A percentile compares a stretch with the other conserved stretches of the same genome.
Conservation (phyloP, 92 coral and sea anemone genomes). For the Phymanthus crucifer region DNA sequence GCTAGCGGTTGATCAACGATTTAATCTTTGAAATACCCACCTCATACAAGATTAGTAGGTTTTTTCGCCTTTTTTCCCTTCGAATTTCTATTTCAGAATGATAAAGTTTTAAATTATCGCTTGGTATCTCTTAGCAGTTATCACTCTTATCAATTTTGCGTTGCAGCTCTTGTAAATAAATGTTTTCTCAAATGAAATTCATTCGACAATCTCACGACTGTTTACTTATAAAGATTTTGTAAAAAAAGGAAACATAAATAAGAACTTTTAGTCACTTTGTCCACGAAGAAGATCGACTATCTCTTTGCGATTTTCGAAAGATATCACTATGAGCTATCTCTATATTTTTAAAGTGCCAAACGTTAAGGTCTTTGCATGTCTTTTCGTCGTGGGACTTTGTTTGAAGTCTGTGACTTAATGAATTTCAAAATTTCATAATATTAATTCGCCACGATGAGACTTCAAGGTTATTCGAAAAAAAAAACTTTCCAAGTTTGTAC, state of each 20-base stretch:
- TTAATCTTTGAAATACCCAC: too few relatives aligned
- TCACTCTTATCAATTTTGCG: neutral
- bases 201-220: slow-evolving; percentile 2
- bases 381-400: too few relatives aligned
- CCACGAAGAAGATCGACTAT: neutral
- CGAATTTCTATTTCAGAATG: neutral
- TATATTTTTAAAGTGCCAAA: too few relatives aligned
- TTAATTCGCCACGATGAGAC: too few relatives aligned
- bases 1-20: too few relatives aligned
- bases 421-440: too few relatives aligned
- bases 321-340: neutral
- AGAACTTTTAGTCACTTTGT: neutral
- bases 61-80: neutral
- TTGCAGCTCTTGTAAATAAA: neutral
- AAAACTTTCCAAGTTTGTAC: too few relatives aligned
- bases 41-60: too few relatives aligned
- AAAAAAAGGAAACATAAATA: neutral
- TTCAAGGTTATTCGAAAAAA: too few relatives aligned
- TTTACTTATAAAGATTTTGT: neutral
- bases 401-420: too few relatives aligned
- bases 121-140: neutral
- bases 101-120: neutral
- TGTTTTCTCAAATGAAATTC: neutral
- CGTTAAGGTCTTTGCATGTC: too few relatives aligned
- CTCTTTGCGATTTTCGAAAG: neutral